Conservation (phyloP, 2,113 vertebrate species). For the Scomber scombrus region DNA sequence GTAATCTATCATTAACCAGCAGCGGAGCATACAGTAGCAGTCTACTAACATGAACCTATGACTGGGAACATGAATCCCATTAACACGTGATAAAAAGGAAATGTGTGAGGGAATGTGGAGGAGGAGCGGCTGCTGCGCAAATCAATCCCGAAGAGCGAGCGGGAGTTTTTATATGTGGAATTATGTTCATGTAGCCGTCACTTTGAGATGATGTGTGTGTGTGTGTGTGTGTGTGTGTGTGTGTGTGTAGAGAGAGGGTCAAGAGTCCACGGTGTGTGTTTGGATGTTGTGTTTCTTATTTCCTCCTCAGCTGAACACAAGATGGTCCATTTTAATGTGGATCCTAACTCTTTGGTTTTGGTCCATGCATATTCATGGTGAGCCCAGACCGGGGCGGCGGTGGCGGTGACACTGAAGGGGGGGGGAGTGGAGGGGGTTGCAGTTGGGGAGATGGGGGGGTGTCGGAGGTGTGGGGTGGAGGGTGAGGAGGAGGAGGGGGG, state of each 20-base stretch:
- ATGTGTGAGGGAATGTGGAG: conserved; percentile 56
- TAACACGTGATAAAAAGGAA: conserved; percentile 57
- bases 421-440: conserved; percentile 22
- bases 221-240: conserved; percentile 2
- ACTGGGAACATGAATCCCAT: conserved; percentile 68
- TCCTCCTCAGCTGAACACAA: conserved; percentile 80
- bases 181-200: conserved; percentile 6
- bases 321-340: conserved; percentile 94
- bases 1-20: conserved; percentile 68
- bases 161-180: neutral
- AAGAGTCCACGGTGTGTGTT: neutral
- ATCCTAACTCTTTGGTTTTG: conserved; percentile 83
- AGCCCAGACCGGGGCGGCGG: conserved; percentile 83
- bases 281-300: conserved; percentile 9
- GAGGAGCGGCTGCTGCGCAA: conserved; percentile 32
- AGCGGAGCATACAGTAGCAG: conserved; percentile 49
- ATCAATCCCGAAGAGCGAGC: conserved; percentile 70
- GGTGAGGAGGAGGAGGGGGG: neutral
- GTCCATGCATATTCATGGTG: conserved; percentile 95
- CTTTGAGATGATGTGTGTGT: neutral
- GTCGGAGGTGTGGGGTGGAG: neutral
- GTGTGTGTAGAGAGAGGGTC: conserved; percentile 2
- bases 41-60: conserved; percentile 55
- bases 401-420: conserved; percentile 87
- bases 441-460: neutral